These are phyloP conservation scores for Crocuta crocuta DNA, from an alignment of 2,113 vertebrate genomes.

Conservation along the genomic window DNA sequence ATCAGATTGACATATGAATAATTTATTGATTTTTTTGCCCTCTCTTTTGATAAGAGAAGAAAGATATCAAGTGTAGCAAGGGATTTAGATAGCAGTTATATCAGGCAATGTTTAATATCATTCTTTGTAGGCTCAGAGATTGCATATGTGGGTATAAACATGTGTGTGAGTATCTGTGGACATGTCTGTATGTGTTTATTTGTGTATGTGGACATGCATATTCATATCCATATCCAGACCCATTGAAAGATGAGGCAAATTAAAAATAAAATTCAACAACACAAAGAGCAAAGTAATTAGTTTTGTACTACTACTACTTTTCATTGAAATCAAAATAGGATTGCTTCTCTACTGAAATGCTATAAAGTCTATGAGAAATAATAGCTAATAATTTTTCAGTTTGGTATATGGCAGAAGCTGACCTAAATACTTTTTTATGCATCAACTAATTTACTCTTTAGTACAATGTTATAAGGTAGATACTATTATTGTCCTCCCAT, in stretches of 20 bases:
- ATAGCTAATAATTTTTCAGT: not conserved
- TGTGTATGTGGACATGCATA: not conserved
- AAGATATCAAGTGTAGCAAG: constrained; percentile 34
- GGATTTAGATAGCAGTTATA: not conserved
- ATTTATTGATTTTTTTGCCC: constrained; percentile 72
- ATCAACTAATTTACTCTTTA: not conserved
- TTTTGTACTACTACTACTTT: not conserved
- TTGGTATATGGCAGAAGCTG: not conserved
- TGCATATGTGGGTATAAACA: not conserved
- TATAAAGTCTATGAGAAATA: not conserved
- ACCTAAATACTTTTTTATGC: not conserved
- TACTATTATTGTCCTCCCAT: not conserved
- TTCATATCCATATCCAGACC: not conserved
- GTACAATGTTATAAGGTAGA: not conserved
- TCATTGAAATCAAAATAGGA: constrained; percentile 26
- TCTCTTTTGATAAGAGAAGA: constrained; percentile 48
- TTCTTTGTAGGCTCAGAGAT: not conserved
- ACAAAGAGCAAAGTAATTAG: not conserved
- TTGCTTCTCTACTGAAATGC: not conserved
- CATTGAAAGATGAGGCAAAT: constrained; percentile 1
- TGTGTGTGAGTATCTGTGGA: not conserved
- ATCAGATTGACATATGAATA: constrained; percentile 83
- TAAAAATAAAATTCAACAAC: constrained; percentile 36
- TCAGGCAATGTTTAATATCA: not conserved
- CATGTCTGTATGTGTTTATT: not conserved